Conservation (phyloP, 2,888 invertebrate genomes). For the Odontothrips loti region DNA sequence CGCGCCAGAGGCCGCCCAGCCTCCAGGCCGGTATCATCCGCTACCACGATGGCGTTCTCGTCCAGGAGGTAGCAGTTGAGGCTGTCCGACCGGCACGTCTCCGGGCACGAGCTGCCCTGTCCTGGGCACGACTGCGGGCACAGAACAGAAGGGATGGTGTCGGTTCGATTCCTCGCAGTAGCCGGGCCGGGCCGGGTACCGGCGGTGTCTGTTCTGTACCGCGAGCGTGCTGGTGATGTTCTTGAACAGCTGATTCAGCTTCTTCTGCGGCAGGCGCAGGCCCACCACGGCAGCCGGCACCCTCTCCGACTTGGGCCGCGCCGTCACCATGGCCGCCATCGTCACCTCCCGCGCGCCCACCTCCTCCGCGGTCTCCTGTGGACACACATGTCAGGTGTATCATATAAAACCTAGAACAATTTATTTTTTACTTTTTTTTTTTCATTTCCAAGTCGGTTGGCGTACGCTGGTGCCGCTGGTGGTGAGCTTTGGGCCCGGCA, state of each 20-base stretch:
- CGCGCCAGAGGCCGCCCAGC: not conserved
- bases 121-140: not conserved
- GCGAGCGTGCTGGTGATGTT: not conserved
- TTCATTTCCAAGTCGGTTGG: not conserved
- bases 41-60: slow-evolving; percentile 18
- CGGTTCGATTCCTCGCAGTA: not conserved
- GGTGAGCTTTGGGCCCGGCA: not conserved
- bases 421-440: too few relatives aligned
- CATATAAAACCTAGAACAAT: too few relatives aligned
- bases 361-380: not conserved
- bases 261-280: not conserved
- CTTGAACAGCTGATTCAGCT: not conserved
- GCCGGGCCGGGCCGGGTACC: too few relatives aligned
- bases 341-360: not conserved
- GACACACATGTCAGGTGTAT: not conserved
- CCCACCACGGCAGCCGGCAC: not conserved
- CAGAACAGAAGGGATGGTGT: not conserved
- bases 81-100: not conserved
- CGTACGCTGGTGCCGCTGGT: not conserved
- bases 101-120: not conserved
- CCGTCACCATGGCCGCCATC: not conserved
- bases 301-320: not conserved
- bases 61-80: slow-evolving; percentile 6
- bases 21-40: not conserved
- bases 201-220: not conserved